Evolutionary conservation across 2,888 invertebrate species (phyloP).

Genomic region (Drosophila neutralis): DNA sequence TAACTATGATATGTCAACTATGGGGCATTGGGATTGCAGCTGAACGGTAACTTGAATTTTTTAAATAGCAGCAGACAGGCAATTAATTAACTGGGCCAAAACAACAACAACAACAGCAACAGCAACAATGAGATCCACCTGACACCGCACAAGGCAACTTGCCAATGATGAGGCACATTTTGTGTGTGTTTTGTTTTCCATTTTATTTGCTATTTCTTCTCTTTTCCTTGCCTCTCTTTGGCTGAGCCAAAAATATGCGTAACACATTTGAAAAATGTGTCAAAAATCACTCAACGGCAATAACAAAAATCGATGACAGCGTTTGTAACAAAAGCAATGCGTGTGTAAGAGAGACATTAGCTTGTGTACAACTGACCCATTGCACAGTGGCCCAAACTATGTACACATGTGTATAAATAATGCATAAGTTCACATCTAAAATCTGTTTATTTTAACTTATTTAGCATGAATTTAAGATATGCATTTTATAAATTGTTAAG

Average conservation of each 20-base stretch:
- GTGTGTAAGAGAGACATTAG: slow-evolving; percentile 31
- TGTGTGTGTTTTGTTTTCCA: slow-evolving; percentile 7
- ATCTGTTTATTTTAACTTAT: not conserved
- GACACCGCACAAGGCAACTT: slow-evolving; percentile 33
- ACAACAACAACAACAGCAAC: not conserved
- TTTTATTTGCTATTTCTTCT: slow-evolving; percentile 6
- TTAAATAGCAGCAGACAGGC: slow-evolving; percentile 12
- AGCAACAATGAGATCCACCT: slow-evolving; percentile 5
- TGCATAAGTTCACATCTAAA: not conserved
- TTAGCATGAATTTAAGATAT: not conserved
- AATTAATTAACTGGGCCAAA: slow-evolving; percentile 68
- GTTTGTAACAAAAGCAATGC: slow-evolving; percentile 8
- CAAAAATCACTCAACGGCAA: not conserved
- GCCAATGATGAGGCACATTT: slow-evolving; percentile 37
- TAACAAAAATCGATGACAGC: slow-evolving; percentile 23
- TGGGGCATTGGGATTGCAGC: slow-evolving; percentile 36
- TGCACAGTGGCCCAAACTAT: slow-evolving; percentile 25
- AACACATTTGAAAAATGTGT: slow-evolving; percentile 24
- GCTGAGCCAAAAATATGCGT: slow-evolving; percentile 51
- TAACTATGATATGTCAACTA: slow-evolving; percentile 1
- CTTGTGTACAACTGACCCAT: slow-evolving; percentile 19
- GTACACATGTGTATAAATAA: not conserved
- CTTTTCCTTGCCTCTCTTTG: not conserved
- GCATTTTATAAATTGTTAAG: not conserved
- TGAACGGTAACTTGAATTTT: slow-evolving; percentile 38